A percentile compares a stretch with the other conserved stretches of the same genome.
Conservation (phyloP, 2,888 invertebrate species). For the Aphodius sticticus region DNA sequence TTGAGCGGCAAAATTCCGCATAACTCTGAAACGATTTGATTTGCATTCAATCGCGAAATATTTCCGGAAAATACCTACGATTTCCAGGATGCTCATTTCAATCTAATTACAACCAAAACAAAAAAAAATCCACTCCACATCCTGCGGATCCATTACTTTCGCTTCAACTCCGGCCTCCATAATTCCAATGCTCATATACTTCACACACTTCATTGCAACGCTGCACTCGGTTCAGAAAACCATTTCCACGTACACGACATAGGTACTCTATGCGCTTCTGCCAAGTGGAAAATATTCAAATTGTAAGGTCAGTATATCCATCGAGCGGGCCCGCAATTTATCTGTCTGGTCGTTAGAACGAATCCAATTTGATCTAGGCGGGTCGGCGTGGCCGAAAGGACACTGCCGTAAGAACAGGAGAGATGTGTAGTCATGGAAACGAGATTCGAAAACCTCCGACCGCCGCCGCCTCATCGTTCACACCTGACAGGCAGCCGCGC, state of each 20-base stretch:
- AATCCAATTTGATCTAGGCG: background rate
- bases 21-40: no score
- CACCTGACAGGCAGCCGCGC: background rate
- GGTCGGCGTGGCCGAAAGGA: background rate
- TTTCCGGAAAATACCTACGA: no score
- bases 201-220: background rate
- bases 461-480: background rate
- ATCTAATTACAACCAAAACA: no score
- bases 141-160: no score
- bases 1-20: no score
- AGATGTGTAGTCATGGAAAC: background rate
- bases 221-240: background rate
- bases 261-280: background rate
- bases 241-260: background rate
- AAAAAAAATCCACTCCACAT: no score
- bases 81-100: no score
- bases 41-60: no score
- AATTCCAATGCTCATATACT: background rate
- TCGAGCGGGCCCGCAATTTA: background rate
- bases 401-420: background rate
- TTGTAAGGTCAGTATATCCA: slow-evolving; percentile 4
- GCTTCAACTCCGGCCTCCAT: no score
- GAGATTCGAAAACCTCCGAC: background rate
- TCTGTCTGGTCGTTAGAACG: background rate
- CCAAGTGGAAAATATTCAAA: background rate